Base-by-base conservation (phyloP, 2,113 vertebrate species). In the Microtus montanus region DNA sequence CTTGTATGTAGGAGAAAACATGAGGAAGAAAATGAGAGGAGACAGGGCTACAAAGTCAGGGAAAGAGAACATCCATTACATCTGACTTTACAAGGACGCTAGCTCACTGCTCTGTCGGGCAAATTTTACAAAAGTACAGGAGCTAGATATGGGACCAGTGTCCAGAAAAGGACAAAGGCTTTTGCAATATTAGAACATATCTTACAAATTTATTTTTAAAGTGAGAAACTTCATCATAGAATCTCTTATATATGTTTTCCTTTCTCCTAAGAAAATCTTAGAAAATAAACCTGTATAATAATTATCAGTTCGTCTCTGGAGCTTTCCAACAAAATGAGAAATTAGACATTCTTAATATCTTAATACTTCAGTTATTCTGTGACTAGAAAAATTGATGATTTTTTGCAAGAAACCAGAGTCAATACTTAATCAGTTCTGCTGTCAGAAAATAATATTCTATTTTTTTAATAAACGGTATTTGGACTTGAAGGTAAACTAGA, bases 361-460 rank as follows among this genome's bases (percentile, higher is more conserved):
- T 71, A 71, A 71, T 71, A n/a, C 3, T 38, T 71, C 70, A 38
- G 35, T 38, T 71, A 71, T 20, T 71, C 7, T 71, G 35, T 95
- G 26, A 93, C 4, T 92, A 93, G 47, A 90, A 35, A 94, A 95
- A 95, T 35, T 93, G 77, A 93, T 87, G 44, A 7, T 91, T 95
- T 96, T 92, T 86, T 91, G 44, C 79, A 89, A 97, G 90, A 84
- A 92, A 87, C 54, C 24, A 77, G 92, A 97, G 41, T 47, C 64
- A 94, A 83, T 96, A 90, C 89, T 84, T 78, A 24, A 93, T 54
- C 74, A 91, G 63, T 35, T 87, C 14, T 85, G 63, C 71, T 92
- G 22, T n/a, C 96, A 78, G 92, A 96, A 97, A 95, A 92, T 92
- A 30, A 93, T 96, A 70, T 92, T 14, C 78, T 33, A 71, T 74